A percentile compares a stretch with the other conserved stretches of the same genome.
Evolutionary conservation across 1,140 invertebrate species (phyloP).

Genomic region (Macrobrachium nipponense): DNA sequence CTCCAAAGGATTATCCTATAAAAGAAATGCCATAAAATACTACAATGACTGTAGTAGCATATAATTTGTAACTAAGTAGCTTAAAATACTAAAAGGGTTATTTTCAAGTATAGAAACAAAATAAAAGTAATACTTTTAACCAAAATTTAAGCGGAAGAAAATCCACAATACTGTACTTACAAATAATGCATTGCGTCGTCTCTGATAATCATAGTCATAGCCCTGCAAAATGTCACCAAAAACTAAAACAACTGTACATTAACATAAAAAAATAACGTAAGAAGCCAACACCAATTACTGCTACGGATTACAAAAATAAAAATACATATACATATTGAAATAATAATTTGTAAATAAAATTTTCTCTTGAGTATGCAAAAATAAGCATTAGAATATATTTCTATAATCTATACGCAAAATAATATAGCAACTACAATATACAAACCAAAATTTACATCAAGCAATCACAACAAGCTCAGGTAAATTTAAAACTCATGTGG

Average conservation of each 20-base stretch:
- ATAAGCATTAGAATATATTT: too few species aligned
- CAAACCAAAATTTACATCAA: too few species aligned
- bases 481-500: too few species aligned
- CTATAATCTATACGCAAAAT: too few species aligned
- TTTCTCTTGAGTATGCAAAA: too few species aligned
- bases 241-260: too few species aligned
- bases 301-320: neutral
- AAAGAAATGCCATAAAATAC: neutral
- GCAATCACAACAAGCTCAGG: too few species aligned
- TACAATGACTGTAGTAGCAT: conserved; percentile 15
- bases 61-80: neutral
- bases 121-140: too few species aligned
- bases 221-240: conserved; percentile 39
- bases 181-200: conserved; percentile 33
- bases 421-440: too few species aligned
- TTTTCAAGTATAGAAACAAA: neutral
- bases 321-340: too few species aligned
- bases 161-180: conserved; percentile 27
- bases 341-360: too few species aligned
- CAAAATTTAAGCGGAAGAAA: too few species aligned
- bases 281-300: conserved; percentile 69
- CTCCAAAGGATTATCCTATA: conserved; percentile 43
- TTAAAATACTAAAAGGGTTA: neutral
- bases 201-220: conserved; percentile 46
- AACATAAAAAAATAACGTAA: conserved; percentile 62